A percentile compares a stretch with the other conserved stretches of the same genome.
These are phyloP conservation scores for Oreonectes daqikongensis DNA, from an alignment of 2,797 vertebrate species.

Conservation along the genomic window DNA sequence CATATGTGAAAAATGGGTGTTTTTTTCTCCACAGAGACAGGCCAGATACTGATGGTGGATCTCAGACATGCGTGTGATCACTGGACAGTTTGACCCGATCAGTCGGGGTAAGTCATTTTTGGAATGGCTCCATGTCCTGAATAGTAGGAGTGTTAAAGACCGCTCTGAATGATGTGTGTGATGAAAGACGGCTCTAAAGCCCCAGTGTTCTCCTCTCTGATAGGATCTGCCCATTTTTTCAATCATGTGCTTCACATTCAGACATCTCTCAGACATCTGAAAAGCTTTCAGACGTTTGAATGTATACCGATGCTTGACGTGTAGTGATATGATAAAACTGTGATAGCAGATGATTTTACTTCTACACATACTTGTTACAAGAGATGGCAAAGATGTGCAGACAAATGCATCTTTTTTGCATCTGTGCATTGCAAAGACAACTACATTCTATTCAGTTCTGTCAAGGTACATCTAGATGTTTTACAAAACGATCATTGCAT, in stretches of 20 bases:
- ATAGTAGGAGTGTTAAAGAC: conserved; percentile 19
- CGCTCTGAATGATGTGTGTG: background rate
- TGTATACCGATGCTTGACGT: background rate
- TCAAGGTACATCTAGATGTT: too few species aligned
- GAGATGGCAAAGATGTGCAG: background rate
- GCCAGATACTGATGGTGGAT: conserved; percentile 62
- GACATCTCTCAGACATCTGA: background rate
- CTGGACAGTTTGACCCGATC: conserved; percentile 64
- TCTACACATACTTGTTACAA: background rate
- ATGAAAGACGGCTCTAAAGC: conserved; percentile 63
- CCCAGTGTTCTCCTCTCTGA: conserved; percentile 18
- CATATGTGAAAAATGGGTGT: conserved; percentile 8
- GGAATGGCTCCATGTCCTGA: conserved; percentile 47
- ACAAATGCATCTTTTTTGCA: too few species aligned
- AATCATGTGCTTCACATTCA: conserved; percentile 19
- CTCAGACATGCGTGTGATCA: conserved; percentile 70
- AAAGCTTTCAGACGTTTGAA: background rate
- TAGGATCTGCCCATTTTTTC: conserved; percentile 1
- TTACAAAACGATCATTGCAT: background rate
- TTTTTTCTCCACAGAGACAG: conserved; percentile 58
- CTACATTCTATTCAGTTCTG: background rate
- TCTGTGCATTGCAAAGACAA: background rate
- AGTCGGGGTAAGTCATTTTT: conserved; percentile 70
- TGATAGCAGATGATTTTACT: background rate
- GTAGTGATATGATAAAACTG: background rate